Conservation (phyloP, 2,888 invertebrate genomes). For the Loripinus fragilis region DNA sequence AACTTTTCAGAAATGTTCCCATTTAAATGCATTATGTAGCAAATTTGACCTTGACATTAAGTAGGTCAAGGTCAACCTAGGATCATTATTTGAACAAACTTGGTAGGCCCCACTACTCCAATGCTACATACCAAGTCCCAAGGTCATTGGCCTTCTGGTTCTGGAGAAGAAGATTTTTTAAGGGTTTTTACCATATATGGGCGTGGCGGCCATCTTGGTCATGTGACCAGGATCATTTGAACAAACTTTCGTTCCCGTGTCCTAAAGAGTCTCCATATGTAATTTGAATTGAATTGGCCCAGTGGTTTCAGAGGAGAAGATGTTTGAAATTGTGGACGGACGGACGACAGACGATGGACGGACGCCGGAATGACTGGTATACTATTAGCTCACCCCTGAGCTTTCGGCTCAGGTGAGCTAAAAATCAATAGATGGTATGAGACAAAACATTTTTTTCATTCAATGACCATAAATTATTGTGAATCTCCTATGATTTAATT, state of each 20-base stretch:
- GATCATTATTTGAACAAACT: neutral
- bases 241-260: neutral
- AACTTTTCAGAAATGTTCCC: neutral
- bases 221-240: neutral
- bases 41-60: no score
- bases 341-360: no score
- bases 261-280: neutral
- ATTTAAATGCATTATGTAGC: neutral
- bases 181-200: no score
- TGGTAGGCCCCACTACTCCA: neutral
- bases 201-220: neutral
- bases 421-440: no score
- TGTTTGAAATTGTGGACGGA: neutral
- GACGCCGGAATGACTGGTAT: no score
- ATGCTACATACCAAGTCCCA: neutral
- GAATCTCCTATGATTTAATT: no score
- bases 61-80: neutral
- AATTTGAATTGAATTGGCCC: neutral
- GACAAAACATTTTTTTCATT: no score
- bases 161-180: neutral
- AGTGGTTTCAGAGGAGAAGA: neutral
- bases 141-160: neutral
- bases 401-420: no score
- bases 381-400: no score
- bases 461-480: no score